Conservation (phyloP, 1,140 invertebrate species). For the Argopecten irradians region DNA sequence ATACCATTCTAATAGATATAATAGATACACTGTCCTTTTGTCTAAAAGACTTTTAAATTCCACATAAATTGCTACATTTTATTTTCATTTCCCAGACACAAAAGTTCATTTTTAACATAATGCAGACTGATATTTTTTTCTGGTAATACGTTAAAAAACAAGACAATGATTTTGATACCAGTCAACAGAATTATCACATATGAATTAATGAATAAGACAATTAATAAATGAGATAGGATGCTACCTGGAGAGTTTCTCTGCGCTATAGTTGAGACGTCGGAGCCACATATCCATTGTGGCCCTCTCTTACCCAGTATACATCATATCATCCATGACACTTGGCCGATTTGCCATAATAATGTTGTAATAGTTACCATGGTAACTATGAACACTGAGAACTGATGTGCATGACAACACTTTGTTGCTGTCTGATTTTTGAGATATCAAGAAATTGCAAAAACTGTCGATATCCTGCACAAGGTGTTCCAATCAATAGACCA, state of each 20-base stretch:
- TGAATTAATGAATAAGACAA: neutral
- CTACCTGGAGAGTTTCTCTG: neutral
- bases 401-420: constrained; percentile 21
- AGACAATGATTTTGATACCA: neutral
- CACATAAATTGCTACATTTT: neutral
- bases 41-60: neutral
- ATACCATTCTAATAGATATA: neutral
- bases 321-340: constrained; percentile 16
- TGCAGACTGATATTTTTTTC: neutral
- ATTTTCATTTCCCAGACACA: neutral
- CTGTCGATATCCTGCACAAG: neutral
- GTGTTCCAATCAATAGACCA: neutral
- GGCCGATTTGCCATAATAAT: constrained; percentile 4
- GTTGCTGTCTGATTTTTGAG: neutral
- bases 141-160: neutral
- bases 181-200: neutral
- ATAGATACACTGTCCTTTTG: neutral
- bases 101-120: neutral
- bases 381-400: neutral
- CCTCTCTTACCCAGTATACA: neutral
- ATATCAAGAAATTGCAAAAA: constrained; percentile 19
- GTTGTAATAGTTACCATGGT: constrained; percentile 21
- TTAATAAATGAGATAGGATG: neutral
- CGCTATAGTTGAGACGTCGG: neutral
- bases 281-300: neutral